phyloP scores from a whole-genome alignment of 2,888 invertebrate species.

The Xestia sexstrigata region DNA sequence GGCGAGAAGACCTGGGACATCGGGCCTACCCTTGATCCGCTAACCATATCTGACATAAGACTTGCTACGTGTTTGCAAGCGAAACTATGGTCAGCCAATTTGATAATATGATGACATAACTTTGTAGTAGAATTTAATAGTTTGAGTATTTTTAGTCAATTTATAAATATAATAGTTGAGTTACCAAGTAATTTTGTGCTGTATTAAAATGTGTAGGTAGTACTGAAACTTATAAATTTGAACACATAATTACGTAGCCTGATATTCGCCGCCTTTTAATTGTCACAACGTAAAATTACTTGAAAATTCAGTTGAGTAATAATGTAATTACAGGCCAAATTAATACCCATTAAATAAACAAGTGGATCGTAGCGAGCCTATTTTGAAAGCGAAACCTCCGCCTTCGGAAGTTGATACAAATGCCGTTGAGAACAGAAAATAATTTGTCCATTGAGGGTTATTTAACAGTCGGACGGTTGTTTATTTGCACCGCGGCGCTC shows the following conservation, averaged over 20 bases:
- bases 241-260: slow-evolving; percentile 33
- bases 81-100: slow-evolving; percentile 27
- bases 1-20: slow-evolving; percentile 84
- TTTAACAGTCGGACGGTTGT: slow-evolving; percentile 79
- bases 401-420: slow-evolving; percentile 72
- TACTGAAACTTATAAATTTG: slow-evolving; percentile 32
- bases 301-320: slow-evolving; percentile 62
- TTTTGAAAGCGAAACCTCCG: slow-evolving; percentile 68
- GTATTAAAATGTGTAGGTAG: slow-evolving; percentile 1
- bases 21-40: slow-evolving; percentile 84
- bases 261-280: slow-evolving; percentile 49
- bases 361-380: slow-evolving; percentile 67
- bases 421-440: slow-evolving; percentile 74
- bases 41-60: slow-evolving; percentile 65
- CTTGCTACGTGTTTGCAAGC: slow-evolving; percentile 28
- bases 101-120: slow-evolving; percentile 6
- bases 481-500: slow-evolving; percentile 77
- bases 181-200: not conserved
- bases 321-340: slow-evolving; percentile 71
- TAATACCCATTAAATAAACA: slow-evolving; percentile 73
- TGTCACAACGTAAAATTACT: slow-evolving; percentile 54
- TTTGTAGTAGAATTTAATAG: not conserved
- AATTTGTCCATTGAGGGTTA: slow-evolving; percentile 81
- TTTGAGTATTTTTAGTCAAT: not conserved
- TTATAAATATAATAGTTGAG: not conserved